Percentiles rank a stretch among this genome's conserved stretches.
Evolutionary conservation across 1,140 invertebrate genomes (phyloP).

Genomic region (Popillia japonica): DNA sequence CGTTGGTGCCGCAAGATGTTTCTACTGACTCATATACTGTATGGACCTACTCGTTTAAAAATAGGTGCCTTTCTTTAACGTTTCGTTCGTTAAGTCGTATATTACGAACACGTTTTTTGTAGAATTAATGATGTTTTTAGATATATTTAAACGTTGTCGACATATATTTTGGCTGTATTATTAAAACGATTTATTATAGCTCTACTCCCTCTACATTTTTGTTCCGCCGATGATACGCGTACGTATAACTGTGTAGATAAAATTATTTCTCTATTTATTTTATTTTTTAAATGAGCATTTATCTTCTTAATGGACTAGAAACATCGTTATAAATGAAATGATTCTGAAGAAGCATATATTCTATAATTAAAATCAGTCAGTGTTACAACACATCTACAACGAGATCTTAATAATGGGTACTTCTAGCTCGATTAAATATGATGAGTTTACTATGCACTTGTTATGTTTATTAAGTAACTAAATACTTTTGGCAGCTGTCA

Average conservation of each 20-base stretch:
- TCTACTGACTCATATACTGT: too few relatives aligned
- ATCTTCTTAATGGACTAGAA: neutral
- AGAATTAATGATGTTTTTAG: constrained; percentile 16
- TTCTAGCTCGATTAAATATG: too few relatives aligned
- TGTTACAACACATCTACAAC: too few relatives aligned
- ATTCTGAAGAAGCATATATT: too few relatives aligned
- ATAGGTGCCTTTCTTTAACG: neutral
- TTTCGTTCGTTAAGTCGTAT: neutral
- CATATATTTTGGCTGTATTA: neutral
- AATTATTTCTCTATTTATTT: neutral
- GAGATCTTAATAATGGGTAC: too few relatives aligned
- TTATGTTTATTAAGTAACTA: too few relatives aligned
- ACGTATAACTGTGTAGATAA: too few relatives aligned
- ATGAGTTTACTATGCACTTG: too few relatives aligned
- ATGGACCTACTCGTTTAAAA: neutral
- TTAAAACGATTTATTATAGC: constrained; percentile 6
- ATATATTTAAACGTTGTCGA: constrained; percentile 8
- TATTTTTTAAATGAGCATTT: neutral
- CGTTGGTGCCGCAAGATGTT: neutral
- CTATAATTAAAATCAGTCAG: too few relatives aligned
- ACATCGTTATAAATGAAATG: too few relatives aligned
- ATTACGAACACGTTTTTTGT: neutral
- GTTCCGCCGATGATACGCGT: neutral
- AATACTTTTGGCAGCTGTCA: too few relatives aligned
- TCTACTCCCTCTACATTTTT: neutral